Percentiles rank a stretch among this genome's conserved stretches.
Evolutionary conservation across 1,140 invertebrate genomes (phyloP).

Genomic region (Apis florea): DNA sequence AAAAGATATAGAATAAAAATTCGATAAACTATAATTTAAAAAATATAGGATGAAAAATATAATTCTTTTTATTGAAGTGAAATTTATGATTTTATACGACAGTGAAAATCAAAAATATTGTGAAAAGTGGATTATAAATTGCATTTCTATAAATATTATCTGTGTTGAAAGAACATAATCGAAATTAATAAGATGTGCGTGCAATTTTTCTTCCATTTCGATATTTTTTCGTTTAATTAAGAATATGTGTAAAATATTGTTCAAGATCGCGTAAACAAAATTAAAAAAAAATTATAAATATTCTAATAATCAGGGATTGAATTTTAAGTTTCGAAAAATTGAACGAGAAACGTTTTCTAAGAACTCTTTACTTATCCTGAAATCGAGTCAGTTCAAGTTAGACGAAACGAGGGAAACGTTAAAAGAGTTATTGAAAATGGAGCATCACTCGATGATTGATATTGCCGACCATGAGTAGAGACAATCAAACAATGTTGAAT

Average conservation of each 20-base stretch:
- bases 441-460: slow-evolving; percentile 16
- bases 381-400: neutral
- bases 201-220: neutral
- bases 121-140: neutral
- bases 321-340: neutral
- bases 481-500: slow-evolving; percentile 55
- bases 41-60: neutral
- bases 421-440: neutral
- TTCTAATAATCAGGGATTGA: neutral
- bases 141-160: neutral
- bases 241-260: neutral
- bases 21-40: neutral
- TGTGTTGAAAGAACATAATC: neutral
- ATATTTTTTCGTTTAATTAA: neutral
- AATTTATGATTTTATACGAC: neutral
- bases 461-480: slow-evolving; percentile 55
- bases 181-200: neutral
- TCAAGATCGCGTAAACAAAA: neutral
- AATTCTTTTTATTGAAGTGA: no score
- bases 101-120: no score
- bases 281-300: neutral
- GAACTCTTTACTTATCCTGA: neutral
- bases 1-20: neutral
- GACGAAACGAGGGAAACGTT: neutral
- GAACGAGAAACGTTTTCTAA: slow-evolving; percentile 7